A percentile compares a stretch with the other conserved stretches of the same genome.
These are phyloP conservation scores for Plecturocebus donacophilus DNA, from an alignment of 2,113 vertebrate species.

Conservation along the genomic window DNA sequence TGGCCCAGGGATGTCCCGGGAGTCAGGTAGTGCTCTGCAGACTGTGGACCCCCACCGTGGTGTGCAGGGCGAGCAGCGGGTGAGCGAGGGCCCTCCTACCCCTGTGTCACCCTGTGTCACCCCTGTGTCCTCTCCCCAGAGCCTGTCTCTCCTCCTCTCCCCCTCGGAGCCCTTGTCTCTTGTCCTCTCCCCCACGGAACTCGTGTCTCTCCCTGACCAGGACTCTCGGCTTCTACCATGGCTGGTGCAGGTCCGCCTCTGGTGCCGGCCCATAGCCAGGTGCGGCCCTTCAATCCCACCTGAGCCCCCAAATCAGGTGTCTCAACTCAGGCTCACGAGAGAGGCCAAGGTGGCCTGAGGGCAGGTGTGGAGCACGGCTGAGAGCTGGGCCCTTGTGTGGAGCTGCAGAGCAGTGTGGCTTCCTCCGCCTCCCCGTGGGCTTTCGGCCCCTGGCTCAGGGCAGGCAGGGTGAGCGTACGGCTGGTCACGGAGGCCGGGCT, in stretches of 20 bases:
- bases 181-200: not conserved
- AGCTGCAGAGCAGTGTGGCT: not conserved
- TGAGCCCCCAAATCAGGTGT: not conserved
- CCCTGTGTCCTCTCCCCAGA: not conserved
- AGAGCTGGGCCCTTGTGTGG: too few species aligned
- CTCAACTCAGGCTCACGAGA: fast-evolving
- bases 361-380: fast-evolving
- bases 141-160: not conserved
- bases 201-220: not conserved
- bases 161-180: too few species aligned
- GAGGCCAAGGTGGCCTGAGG: not conserved
- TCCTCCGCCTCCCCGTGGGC: fast-evolving
- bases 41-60: not conserved
- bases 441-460: fast-evolving
- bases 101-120: too few species aligned
- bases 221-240: too few species aligned
- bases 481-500: fast-evolving
- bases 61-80: not conserved
- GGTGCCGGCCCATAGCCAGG: not conserved
- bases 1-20: fast-evolving
- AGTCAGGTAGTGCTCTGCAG: not conserved
- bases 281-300: fast-evolving
- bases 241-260: not conserved
- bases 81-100: not conserved
- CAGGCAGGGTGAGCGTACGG: too few species aligned